Evolutionary conservation across 92 coral and sea anemone genomes (phyloP).

Genomic region (Parazoanthus swiftii): DNA sequence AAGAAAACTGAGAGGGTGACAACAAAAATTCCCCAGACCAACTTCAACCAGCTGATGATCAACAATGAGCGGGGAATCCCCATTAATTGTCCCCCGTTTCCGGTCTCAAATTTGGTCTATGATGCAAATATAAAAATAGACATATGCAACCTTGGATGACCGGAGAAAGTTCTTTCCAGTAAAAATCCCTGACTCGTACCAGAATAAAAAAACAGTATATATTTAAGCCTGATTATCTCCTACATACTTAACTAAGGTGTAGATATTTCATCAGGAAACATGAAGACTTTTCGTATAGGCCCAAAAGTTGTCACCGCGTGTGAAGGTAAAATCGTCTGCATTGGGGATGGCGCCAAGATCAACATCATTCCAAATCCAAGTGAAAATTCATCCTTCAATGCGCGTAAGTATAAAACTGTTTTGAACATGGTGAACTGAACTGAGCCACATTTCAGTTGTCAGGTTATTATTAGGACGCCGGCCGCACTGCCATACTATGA

Average conservation of each 20-base stretch:
- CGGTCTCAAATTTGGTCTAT: neutral
- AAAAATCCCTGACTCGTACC: neutral
- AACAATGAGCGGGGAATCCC: neutral
- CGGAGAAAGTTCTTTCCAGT: neutral
- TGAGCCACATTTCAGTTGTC: no score
- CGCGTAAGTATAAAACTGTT: neutral
- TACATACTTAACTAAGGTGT: neutral
- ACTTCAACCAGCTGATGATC: neutral
- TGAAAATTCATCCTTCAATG: neutral
- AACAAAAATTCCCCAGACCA: no score
- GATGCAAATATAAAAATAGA: neutral
- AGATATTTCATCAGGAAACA: neutral
- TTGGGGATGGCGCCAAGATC: conserved; percentile 37
- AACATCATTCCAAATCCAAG: neutral
- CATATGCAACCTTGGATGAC: neutral
- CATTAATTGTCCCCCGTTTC: neutral
- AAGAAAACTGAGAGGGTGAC: no score
- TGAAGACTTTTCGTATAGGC: neutral
- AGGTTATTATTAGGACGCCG: no score
- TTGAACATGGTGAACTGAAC: no score
- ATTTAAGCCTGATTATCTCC: no score
- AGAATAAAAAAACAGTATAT: neutral
- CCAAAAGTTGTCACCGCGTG: neutral
- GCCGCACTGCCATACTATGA: no score
- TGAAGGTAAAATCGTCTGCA: conserved; percentile 21